Evolutionary conservation across 2,797 vertebrate genomes (phyloP).

Genomic region (Streptopelia turtur): DNA sequence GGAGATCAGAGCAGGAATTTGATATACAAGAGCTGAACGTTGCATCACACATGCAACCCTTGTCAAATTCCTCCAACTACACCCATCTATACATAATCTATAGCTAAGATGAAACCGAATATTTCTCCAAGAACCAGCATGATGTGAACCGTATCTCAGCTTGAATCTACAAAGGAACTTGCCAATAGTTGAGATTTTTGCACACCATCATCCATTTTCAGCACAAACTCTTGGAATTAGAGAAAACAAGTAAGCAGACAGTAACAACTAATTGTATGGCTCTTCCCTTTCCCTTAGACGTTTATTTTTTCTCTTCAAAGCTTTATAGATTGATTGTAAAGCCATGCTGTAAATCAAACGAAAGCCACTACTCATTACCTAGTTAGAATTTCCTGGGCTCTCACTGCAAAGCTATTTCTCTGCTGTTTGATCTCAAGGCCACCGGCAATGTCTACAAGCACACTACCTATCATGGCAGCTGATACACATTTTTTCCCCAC

Average conservation of each 20-base stretch:
- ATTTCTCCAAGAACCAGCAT: constrained; percentile 1
- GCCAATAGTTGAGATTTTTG: background rate
- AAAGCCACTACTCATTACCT: constrained; percentile 85
- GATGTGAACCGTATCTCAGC: background rate
- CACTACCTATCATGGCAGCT: constrained; percentile 75
- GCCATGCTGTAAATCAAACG: constrained; percentile 82
- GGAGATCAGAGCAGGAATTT: constrained; percentile 50
- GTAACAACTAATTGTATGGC: constrained; percentile 63
- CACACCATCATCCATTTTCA: constrained; percentile 48
- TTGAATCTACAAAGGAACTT: constrained; percentile 20
- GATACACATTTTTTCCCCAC: constrained; percentile 38
- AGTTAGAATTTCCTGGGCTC: constrained; percentile 78
- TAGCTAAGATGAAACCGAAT: constrained; percentile 50
- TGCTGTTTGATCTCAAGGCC: constrained; percentile 86
- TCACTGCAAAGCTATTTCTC: constrained; percentile 80
- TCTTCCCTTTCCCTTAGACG: constrained; percentile 55
- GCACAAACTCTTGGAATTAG: constrained; percentile 48
- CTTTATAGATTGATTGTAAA: constrained; percentile 75
- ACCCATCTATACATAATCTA: background rate
- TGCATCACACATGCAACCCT: background rate
- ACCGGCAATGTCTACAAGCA: constrained; percentile 78
- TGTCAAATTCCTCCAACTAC: constrained; percentile 34
- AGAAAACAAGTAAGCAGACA: constrained; percentile 52
- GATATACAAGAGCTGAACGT: constrained; percentile 28
- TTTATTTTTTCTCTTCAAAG: constrained; percentile 74